Base-by-base conservation (phyloP, 2,797 vertebrate species). In the Iguana delicatissima region DNA sequence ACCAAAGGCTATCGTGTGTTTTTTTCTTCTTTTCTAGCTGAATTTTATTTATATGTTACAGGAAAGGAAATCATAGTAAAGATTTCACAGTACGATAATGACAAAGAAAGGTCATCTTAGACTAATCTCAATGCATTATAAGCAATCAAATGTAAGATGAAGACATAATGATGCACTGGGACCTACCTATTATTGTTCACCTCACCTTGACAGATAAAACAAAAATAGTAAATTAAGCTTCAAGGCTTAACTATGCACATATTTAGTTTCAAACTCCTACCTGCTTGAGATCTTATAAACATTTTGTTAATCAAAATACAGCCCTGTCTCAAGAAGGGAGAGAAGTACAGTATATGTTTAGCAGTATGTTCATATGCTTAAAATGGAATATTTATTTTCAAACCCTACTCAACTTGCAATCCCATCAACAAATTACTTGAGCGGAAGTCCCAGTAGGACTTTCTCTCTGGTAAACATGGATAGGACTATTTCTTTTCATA, bases 101-200 rank as follows among this genome's bases (percentile, higher is more conserved):
- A 74, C 55, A 76, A 59, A 84, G 38, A 84, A 89, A 84, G 80
- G 69, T 76, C 80, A 83, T 7, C 6, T 20, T 67, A 26, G 52
- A 55, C 76, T 87, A 80, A 80, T 77, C 62, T 77, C 38, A 77
- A 29, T 52, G 20, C 29, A 52, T 52, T 52, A 87, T 42, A 73
- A 82, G 79, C 26, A 59, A 82, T 82, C 87, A 83, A 59, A 76
- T 59, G 55, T 73, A 82, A 57, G 16, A 82, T 88, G 72, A 83
- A 84, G 69, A 50, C 67, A n/a, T 46, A 38, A 83, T 83, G 59
- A 64, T 67, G 42, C 20, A 32, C 35, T 89, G 26, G 29, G 42
- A 46, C 62, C 52, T 50, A 29, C 26, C 35, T 74, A 82, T 59
- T 46, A 6, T 38, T 81, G 59, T 35, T 59, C 42, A 86, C 35